A percentile compares a stretch with the other conserved stretches of the same genome.
phyloP scores from a whole-genome alignment of 2,113 vertebrate species.

The Neolamprologus devosi region DNA sequence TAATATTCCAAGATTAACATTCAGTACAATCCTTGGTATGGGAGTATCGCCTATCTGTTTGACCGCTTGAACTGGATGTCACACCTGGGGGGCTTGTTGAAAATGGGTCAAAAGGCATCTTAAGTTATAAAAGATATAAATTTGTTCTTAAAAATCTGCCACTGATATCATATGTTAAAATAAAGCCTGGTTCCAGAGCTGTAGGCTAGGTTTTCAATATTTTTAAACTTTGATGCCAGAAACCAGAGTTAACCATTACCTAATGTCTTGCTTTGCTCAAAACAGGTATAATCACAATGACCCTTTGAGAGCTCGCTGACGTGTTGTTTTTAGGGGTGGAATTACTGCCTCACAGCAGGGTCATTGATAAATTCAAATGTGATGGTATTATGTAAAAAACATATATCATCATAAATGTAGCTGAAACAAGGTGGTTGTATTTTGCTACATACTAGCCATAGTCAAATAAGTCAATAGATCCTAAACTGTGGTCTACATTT shows the following conservation, averaged over 20 bases:
- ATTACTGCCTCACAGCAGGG: neutral
- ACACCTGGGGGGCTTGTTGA: neutral
- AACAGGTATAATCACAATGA: neutral
- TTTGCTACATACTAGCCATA: neutral
- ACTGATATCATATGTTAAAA: neutral
- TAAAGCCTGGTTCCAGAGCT: neutral
- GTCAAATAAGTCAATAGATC: neutral
- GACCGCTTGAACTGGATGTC: neutral
- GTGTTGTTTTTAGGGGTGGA: neutral
- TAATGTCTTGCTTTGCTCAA: neutral
- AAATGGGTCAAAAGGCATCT: neutral
- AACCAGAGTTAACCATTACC: neutral
- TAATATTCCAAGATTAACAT: neutral
- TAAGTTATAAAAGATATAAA: neutral
- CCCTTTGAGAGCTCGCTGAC: neutral
- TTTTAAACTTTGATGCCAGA: fast-evolving
- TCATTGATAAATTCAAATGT: neutral
- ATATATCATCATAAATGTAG: neutral
- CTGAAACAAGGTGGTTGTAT: neutral
- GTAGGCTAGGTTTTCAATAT: neutral
- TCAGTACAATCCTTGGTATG: neutral
- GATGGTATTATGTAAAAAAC: neutral
- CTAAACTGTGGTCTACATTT: neutral
- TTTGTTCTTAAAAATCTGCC: neutral
- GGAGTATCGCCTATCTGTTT: neutral